Base-by-base conservation (phyloP, 2,888 invertebrate species). In the Dryocosmus kuriphilus region DNA sequence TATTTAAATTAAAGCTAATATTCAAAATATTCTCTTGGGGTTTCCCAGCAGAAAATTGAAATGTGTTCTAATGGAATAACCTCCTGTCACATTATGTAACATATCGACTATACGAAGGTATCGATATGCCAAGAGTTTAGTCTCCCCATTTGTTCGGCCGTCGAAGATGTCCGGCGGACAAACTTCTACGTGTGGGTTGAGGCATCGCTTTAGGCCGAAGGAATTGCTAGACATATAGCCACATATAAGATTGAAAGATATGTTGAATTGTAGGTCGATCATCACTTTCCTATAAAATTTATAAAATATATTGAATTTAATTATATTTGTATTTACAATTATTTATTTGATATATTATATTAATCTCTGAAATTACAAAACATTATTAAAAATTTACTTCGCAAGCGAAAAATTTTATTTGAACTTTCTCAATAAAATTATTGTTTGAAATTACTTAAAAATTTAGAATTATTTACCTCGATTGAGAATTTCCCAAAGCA, bases 71-170 rank as follows among this genome's bases (percentile, higher is more conserved):
- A 79, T 78, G 76, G 76, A 71, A 75, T 76, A 79, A 74, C 82
- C 81, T 85, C 85, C 85, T 88, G 90, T 89, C 89, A 89, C 83
- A 82, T 86, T 85, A 80, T 85, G 85, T 89, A 87, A 90, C 88
- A 88, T 89, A 89, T 89, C 87, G 89, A 90, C 87, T 88, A 86
- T 84, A 86, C 84, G 81, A 84, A 83, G 85, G 83, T 86, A 86
- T 86, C 86, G 86, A 86, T 86, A 86, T 86, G 83, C 83, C 83
- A 86, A 84, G 86, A 86, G 88, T 88, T 88, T 67, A 67, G 67
- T 27, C 27, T 46, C 41, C 46, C 67, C 46, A 67, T 67, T 67
- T 67, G 67, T 46, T 67, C 27, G 67, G 86, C 85, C 83, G 77
- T 83, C 82, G 83, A 85, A 86, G 87, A 86, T 82, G 63, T 75